Evolutionary conservation across 1,140 invertebrate genomes (phyloP).

Genomic region (Drosophila bocqueti): DNA sequence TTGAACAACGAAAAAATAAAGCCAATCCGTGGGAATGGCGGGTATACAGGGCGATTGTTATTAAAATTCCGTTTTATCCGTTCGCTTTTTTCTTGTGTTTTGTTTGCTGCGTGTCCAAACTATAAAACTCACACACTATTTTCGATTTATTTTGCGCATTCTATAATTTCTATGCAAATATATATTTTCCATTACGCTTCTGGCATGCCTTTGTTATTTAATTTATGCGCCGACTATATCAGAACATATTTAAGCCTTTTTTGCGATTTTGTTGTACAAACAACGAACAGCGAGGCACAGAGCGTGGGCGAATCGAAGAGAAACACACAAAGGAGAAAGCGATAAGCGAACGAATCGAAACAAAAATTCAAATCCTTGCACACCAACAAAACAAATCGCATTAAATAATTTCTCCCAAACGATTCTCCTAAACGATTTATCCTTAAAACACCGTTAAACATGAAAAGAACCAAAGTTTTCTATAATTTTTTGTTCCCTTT

Average conservation of each 20-base stretch:
- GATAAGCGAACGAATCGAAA: constrained; percentile 35
- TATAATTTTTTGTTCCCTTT: constrained; percentile 52
- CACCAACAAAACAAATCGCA: constrained; percentile 66
- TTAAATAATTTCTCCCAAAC: constrained; percentile 42
- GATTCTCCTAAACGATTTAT: constrained; percentile 31
- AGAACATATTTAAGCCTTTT: constrained; percentile 48
- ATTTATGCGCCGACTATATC: constrained; percentile 60
- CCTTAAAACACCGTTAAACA: constrained; percentile 42
- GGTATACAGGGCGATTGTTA: constrained; percentile 26
- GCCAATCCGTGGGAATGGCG: constrained; percentile 38
- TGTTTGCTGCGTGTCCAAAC: constrained; percentile 63
- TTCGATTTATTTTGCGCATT: constrained; percentile 68
- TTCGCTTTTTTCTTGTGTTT: constrained; percentile 41
- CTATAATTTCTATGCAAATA: constrained; percentile 72
- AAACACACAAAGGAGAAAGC: constrained; percentile 22
- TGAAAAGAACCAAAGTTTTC: constrained; percentile 54
- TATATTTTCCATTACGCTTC: constrained; percentile 67
- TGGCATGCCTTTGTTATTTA: constrained; percentile 73
- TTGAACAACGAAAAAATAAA: constrained; percentile 38
- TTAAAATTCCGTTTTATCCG: constrained; percentile 32
- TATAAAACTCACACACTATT: constrained; percentile 59
- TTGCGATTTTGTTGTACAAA: constrained; percentile 50
- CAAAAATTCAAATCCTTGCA: constrained; percentile 71
- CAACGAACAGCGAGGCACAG: constrained; percentile 66
- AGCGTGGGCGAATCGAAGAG: constrained; percentile 66